Percentiles rank a stretch among this genome's conserved stretches.
Evolutionary conservation across 2,797 vertebrate species (phyloP).

Genomic region (Orestias chungarensis): DNA sequence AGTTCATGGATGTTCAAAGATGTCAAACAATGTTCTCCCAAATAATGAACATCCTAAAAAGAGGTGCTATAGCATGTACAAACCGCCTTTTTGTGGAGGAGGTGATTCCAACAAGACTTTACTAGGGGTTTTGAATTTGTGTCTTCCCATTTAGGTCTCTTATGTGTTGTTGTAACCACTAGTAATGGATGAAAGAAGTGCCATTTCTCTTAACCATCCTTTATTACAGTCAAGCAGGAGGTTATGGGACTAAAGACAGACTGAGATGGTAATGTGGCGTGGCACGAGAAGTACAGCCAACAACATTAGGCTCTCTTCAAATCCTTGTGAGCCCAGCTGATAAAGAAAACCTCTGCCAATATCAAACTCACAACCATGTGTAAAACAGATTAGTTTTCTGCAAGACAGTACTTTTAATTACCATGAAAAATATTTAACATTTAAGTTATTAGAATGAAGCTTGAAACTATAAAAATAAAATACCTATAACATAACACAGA

Average conservation of each 20-base stretch:
- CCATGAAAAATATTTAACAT: conserved; percentile 66
- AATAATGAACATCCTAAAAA: background rate
- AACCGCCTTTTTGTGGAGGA: background rate
- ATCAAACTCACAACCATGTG: conserved; percentile 64
- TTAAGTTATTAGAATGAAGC: conserved; percentile 53
- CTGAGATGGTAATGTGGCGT: conserved; percentile 63
- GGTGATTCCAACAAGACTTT: conserved; percentile 22
- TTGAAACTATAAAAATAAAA: conserved; percentile 59
- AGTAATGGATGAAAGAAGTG: conserved; percentile 74
- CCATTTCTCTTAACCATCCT: conserved; percentile 71
- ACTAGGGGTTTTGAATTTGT: conserved; percentile 38
- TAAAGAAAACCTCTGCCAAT: conserved; percentile 69
- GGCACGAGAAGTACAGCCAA: conserved; percentile 67
- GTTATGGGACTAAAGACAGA: conserved; percentile 68
- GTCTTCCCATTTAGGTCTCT: conserved; percentile 30
- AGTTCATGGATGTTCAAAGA: background rate
- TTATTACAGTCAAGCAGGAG: conserved; percentile 70
- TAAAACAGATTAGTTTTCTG: conserved; percentile 63
- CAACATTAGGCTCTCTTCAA: conserved; percentile 75
- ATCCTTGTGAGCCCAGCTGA: conserved; percentile 57
- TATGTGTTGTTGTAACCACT: conserved; percentile 57
- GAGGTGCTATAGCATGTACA: background rate
- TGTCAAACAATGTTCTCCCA: background rate
- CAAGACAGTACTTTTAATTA: conserved; percentile 52
- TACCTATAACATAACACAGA: conserved; percentile 60